Base-by-base conservation (phyloP, 2,113 vertebrate genomes). In the Pomatorhinus ruficollis region DNA sequence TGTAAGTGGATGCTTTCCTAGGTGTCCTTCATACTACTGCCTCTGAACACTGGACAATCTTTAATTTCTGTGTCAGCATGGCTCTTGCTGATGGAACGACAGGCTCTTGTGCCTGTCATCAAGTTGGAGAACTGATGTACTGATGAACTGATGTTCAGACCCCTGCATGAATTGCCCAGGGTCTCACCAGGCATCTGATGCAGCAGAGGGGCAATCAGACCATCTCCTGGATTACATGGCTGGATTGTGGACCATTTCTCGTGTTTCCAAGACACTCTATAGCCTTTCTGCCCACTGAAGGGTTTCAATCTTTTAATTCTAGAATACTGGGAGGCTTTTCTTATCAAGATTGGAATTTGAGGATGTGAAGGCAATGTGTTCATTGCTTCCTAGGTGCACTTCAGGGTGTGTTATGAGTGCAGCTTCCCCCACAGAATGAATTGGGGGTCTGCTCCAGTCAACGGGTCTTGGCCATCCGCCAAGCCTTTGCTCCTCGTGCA, bases 221-320 rank as follows among this genome's bases (percentile, higher is more conserved):
- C 8, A 33, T 76, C 31, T 71, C 24, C 50, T 39, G 44, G 12
- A 31, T 72, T 61, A 53, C 12, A 3, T 0, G 5, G 27, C 57
- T 0, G 0, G 30, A 76, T 40, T 0, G 0, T n/a, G 66, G 33
- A 57, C 23, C 20, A 11, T 68, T 27, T 69, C 45, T 82, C 6
- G 39, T 28, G 24, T 89, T 63, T 65, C 33, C 42, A 63, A 31
- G 53, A 74, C 18, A 45, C 22, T 86, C 76, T 8, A 31, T 16
- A 65, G 40, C 40, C 37, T 49, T 91, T 82, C 44, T 93, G 47
- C 53, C 31, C 25, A 22, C 57, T 47, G 47, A 80, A 17, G 20
- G 12, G 28, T 69, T 90, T 53, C 53, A 44, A 13, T 75, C 40
- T 79, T 57, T 35, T 76, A 18, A 35, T 80, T 70, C 37, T 61